phyloP scores from a whole-genome alignment of 1,140 invertebrate genomes.

The Apis cerana region DNA sequence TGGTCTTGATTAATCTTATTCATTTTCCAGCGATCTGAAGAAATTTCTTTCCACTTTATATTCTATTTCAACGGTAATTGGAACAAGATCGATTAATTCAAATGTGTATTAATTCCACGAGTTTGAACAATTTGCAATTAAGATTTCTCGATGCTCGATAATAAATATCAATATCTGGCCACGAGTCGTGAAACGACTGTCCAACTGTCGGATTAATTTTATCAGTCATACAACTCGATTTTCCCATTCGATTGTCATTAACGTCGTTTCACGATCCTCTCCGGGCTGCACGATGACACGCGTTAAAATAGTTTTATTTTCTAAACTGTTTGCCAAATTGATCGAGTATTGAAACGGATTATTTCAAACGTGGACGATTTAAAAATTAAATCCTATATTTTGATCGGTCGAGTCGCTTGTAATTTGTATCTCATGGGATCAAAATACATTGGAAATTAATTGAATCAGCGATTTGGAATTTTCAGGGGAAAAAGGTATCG shows the following conservation, averaged over 20 bases:
- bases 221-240: conserved; percentile 22
- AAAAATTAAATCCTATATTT: too few relatives aligned
- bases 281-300: neutral
- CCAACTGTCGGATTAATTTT: neutral
- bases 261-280: neutral
- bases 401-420: too few relatives aligned
- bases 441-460: too few relatives aligned
- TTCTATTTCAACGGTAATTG: neutral
- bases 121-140: conserved; percentile 9
- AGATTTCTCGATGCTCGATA: neutral
- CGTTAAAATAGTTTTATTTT: too few relatives aligned
- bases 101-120: neutral
- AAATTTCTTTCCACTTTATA: neutral
- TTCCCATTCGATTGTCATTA: neutral
- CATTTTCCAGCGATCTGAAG: neutral
- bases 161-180: neutral
- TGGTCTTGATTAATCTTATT: too few relatives aligned
- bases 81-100: neutral
- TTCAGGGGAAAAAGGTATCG: too few relatives aligned
- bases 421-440: too few relatives aligned
- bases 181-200: neutral
- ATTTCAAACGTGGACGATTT: too few relatives aligned
- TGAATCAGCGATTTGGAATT: too few relatives aligned
- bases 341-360: too few relatives aligned
- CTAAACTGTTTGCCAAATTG: too few relatives aligned